Evolutionary conservation across 2,797 vertebrate species (phyloP).

Genomic region (Vespertilio murinus): DNA sequence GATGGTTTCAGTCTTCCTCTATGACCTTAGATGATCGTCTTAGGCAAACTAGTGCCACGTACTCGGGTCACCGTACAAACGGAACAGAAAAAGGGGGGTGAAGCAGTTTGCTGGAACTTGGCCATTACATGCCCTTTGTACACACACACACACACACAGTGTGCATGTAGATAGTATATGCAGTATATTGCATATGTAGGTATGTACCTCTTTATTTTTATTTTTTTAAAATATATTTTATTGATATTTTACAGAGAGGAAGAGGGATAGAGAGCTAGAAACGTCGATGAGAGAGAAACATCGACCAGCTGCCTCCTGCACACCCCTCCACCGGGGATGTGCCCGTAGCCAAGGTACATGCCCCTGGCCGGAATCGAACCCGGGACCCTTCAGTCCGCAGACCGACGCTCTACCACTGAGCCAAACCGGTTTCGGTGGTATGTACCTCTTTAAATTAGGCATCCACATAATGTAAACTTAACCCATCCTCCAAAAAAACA

Average conservation of each 20-base stretch:
- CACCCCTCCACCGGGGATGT: too few species aligned
- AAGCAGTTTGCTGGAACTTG: neutral
- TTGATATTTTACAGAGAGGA: too few species aligned
- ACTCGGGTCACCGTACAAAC: neutral
- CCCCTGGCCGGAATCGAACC: too few species aligned
- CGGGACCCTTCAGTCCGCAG: too few species aligned
- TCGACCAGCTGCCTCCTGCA: too few species aligned
- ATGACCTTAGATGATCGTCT: neutral
- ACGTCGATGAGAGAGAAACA: too few species aligned
- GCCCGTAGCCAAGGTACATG: too few species aligned
- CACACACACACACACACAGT: neutral
- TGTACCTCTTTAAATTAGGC: neutral
- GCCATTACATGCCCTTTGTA: neutral
- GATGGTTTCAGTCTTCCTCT: neutral
- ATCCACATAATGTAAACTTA: neutral
- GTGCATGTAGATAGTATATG: neutral
- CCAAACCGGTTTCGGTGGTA: too few species aligned
- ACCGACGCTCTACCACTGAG: too few species aligned
- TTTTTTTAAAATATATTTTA: too few species aligned
- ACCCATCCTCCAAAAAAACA: neutral
- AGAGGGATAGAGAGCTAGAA: too few species aligned
- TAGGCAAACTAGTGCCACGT: neutral
- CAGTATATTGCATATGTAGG: neutral
- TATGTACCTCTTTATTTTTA: neutral
- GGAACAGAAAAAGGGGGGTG: neutral